Evolutionary conservation across 53 echinoderm and acorn worm genomes (phyloP).

Genomic region (Actinopyga echinites): DNA sequence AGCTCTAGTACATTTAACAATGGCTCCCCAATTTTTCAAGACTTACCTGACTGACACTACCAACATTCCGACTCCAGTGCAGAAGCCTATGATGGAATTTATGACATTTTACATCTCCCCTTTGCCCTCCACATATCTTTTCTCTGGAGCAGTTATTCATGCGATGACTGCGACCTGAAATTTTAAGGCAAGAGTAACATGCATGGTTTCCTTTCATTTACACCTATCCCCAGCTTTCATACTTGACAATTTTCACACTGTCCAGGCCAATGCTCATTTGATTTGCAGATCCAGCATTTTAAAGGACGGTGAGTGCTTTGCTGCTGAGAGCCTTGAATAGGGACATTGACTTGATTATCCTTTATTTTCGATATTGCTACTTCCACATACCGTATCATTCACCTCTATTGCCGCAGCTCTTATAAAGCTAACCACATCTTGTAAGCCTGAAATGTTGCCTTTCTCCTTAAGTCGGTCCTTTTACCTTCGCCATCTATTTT

Average conservation of each 20-base stretch:
- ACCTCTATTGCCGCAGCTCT: too few relatives aligned
- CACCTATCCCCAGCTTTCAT: conserved; percentile 22
- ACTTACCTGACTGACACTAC: too few relatives aligned
- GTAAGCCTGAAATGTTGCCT: too few relatives aligned
- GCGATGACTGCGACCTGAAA: conserved; percentile 25
- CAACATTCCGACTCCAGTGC: not conserved
- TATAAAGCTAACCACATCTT: too few relatives aligned
- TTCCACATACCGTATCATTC: too few relatives aligned
- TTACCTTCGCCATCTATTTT: too few relatives aligned
- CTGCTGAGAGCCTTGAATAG: too few relatives aligned
- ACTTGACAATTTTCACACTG: not conserved
- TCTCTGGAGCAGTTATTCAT: conserved; percentile 25
- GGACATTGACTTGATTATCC: not conserved
- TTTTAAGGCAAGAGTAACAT: conserved; percentile 43
- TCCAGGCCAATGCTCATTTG: not conserved
- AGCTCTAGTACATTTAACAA: conserved; percentile 21
- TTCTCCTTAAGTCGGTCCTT: too few relatives aligned
- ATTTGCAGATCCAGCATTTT: not conserved
- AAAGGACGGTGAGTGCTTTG: not conserved
- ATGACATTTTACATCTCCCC: not conserved
- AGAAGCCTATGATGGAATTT: conserved; percentile 19
- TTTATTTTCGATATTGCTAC: not conserved
- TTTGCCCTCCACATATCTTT: conserved; percentile 23
- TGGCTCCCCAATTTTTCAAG: too few relatives aligned
- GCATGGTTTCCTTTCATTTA: conserved; percentile 24